Base-by-base conservation (phyloP, 2,888 invertebrate species). In the Gnatocerus cornutus region DNA sequence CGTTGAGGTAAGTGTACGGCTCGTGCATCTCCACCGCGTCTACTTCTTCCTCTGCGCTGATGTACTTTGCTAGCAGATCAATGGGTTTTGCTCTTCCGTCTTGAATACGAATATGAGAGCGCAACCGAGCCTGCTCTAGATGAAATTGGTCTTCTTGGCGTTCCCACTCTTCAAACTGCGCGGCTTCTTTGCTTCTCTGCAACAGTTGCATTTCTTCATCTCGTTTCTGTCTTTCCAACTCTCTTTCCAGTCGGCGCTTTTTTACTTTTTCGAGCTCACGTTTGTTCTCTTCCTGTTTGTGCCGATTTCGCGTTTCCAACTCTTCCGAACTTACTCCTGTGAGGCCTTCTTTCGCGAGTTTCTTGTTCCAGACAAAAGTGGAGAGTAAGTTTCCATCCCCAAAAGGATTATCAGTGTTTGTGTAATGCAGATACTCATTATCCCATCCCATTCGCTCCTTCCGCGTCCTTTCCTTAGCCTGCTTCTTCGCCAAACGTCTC, bases 51-150 rank as follows among this genome's bases (percentile, higher is more conserved):
- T 96, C 94, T 0, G 94, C 93, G 82, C 94, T 94, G 65, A 98
- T 95, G 81, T 99, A 99, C 87, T 98, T 95, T 0, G 98, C 98
- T 63, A 99, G 86, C 72, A 99, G 87, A 88, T 99, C 99, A 74
- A 99, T 99, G 0, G 99, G 98, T 82, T 99, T 99, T 0, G 99
- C 98, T 79, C 99, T 88, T 3, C 97, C 97, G 84, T 99, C 98
- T 73, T 97, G 94, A 69, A 99, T 99, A 71, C 99, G 90, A 74
- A 99, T 98, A 81, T 94, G 92, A 56, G 98, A 97, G 77, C 99
- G 88, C 64, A 98, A 87, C 37, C 96, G 90, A 0, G 99, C 98
- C 87, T 99, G 99, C 79, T 98, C 94, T 80, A 99, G 87, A 84
- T 99, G 99, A 87, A 99, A 99, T 84, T 95, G 92, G 85, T 99